phyloP scores from a whole-genome alignment of 1,140 invertebrate species.

The Drosophila parabipectinata region DNA sequence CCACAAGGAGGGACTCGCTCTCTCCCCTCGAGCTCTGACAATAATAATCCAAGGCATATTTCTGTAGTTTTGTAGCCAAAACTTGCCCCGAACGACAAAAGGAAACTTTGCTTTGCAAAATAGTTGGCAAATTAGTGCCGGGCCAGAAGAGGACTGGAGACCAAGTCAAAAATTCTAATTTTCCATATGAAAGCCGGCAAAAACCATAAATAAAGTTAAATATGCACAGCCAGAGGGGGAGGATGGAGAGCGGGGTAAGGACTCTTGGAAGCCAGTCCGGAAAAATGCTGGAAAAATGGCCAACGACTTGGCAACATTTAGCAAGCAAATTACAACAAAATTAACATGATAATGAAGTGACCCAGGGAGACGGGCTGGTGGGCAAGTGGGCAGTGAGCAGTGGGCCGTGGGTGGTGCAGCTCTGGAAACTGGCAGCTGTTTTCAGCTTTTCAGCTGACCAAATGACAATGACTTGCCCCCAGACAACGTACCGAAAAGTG shows the following conservation, averaged over 20 bases:
- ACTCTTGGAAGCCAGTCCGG: constrained; percentile 47
- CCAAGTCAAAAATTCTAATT: constrained; percentile 74
- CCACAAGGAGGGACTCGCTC: constrained; percentile 1
- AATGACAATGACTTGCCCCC: constrained; percentile 76
- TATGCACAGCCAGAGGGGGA: constrained; percentile 43
- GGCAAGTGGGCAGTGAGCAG: neutral
- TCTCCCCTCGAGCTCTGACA: constrained; percentile 22
- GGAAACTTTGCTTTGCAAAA: constrained; percentile 69
- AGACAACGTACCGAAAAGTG: constrained; percentile 37
- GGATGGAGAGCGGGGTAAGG: neutral
- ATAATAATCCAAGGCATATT: constrained; percentile 71
- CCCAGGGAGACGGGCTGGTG: neutral
- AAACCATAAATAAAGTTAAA: constrained; percentile 81
- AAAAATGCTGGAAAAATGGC: constrained; percentile 68
- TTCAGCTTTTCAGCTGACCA: constrained; percentile 64
- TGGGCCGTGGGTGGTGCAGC: neutral
- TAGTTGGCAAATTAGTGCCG: constrained; percentile 75
- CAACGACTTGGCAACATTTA: constrained; percentile 80
- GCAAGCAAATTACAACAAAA: constrained; percentile 82
- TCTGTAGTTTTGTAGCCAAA: constrained; percentile 48
- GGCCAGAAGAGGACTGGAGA: neutral
- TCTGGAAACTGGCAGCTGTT: constrained; percentile 74
- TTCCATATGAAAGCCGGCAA: constrained; percentile 78
- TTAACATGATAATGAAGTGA: constrained; percentile 82
- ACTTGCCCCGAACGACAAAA: constrained; percentile 68